A percentile compares a stretch with the other conserved stretches of the same genome.
Conservation (phyloP, 2,113 vertebrate species). For the Ceuthmochares aereus region DNA sequence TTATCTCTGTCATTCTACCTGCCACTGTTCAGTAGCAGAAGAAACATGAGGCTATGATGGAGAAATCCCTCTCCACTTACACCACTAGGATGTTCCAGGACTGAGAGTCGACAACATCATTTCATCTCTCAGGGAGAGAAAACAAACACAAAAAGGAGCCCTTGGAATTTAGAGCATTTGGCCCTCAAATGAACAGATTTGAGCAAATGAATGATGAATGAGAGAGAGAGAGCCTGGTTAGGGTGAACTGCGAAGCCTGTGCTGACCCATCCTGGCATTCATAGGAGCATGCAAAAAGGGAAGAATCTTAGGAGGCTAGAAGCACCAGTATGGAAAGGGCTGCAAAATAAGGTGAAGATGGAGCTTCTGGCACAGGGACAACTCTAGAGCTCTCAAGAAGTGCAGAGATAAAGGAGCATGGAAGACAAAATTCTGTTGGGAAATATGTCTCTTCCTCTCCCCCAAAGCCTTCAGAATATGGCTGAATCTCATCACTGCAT, state of each 20-base stretch:
- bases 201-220: neutral
- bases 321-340: neutral
- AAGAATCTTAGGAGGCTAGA: neutral
- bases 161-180: neutral
- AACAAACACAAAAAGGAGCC: neutral
- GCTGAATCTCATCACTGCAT: neutral
- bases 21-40: neutral
- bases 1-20: neutral
- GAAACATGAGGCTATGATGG: neutral
- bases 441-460: neutral
- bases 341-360: neutral
- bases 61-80: neutral
- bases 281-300: neutral
- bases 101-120: neutral
- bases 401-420: neutral
- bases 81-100: neutral
- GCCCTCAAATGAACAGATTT: neutral
- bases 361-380: neutral
- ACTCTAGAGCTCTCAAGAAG: neutral
- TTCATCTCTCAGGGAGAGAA: neutral
- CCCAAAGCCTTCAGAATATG: neutral
- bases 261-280: neutral
- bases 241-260: neutral
- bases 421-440: neutral
- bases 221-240: neutral